Percentiles rank a stretch among this genome's conserved stretches.
These are phyloP conservation scores for Drosophila eugracilis DNA, from an alignment of 1,140 invertebrate genomes.

Conservation along the genomic window DNA sequence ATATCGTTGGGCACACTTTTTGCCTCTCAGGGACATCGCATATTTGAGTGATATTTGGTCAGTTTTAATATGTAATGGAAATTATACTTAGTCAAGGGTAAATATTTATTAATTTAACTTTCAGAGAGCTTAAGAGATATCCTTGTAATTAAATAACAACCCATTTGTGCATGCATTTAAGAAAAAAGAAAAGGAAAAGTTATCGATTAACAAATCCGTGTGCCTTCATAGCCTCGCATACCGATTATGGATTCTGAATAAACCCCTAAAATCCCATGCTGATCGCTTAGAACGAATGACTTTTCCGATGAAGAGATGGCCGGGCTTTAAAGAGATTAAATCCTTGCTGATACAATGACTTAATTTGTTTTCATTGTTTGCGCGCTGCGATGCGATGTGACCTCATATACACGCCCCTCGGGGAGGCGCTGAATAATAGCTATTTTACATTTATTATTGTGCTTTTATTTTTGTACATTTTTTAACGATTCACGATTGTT, in stretches of 20 bases:
- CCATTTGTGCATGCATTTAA: conserved; percentile 6
- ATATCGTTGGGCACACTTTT: too few species aligned
- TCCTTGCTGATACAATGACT: conserved; percentile 26
- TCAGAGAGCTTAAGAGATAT: too few species aligned
- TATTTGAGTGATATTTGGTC: too few species aligned
- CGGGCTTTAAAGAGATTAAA: conserved; percentile 39
- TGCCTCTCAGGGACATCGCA: too few species aligned
- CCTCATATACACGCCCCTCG: conserved; percentile 1
- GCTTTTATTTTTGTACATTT: not conserved
- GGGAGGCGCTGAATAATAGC: conserved; percentile 13
- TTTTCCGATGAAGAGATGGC: conserved; percentile 8
- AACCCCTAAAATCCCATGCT: conserved; percentile 6
- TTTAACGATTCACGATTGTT: conserved; percentile 40
- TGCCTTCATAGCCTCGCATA: not conserved
- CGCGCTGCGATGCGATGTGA: conserved; percentile 10
- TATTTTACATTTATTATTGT: conserved; percentile 35
- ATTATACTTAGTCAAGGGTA: too few species aligned
- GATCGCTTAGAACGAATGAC: conserved; percentile 25
- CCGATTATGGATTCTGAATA: conserved; percentile 2
- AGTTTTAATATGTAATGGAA: too few species aligned
- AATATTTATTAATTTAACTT: too few species aligned
- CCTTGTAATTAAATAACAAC: not conserved
- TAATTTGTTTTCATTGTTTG: conserved; percentile 42
- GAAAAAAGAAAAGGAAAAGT: not conserved
- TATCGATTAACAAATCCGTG: not conserved